Evolutionary conservation across 2,888 invertebrate species (phyloP), one percentile per base, ranked within the genome.

Genomic region (Coleophora flavipennella): DNA sequence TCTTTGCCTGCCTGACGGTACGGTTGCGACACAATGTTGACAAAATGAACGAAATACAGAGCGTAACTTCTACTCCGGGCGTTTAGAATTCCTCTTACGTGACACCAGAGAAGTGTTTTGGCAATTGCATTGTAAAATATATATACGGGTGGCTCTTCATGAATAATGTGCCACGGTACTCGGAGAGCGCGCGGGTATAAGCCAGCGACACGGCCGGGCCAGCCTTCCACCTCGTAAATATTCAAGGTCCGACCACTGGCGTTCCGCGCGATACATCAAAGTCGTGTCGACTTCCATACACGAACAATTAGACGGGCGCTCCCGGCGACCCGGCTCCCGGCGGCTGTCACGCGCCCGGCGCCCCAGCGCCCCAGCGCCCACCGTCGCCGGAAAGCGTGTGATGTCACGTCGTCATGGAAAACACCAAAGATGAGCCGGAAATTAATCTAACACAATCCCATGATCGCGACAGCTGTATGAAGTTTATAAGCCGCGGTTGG

Each of bases 241-340:
- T 77, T 75, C 75, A 74, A 70, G 70, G 69, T 67, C 67, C 68
- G 55, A 62, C 65, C 60, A 53, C 55, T 58, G 59, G 54, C 67
- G 63, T 55, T 63, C 59, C 45, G 46, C 60, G 59, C 67, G 63
- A 72, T 73, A 72, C 72, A 73, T 75, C 74, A 70, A 72, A 70
- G 74, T 73, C 70, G 61, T 50, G 61, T 63, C 61, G 61, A 60
- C 63, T 67, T 54, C 62, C 62, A 65, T 65, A 64, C 56, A 57
- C 54, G 48, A 57, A 50, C 50, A 50, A 45, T 20, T 20, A 20
- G 20, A 6, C 6, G 20, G 20, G 6, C 6, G 20, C 6, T 20
- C 20, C 29, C 29, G 29, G 10, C 29, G 28, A 10, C 29, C 3
- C 20, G 20, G 20, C n/a, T n/a, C n/a, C n/a, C 20, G 20, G 20